These are phyloP conservation scores for Montipora capricornis DNA, from an alignment of 64 coral and sea anemone genomes.

Conservation along the genomic window DNA sequence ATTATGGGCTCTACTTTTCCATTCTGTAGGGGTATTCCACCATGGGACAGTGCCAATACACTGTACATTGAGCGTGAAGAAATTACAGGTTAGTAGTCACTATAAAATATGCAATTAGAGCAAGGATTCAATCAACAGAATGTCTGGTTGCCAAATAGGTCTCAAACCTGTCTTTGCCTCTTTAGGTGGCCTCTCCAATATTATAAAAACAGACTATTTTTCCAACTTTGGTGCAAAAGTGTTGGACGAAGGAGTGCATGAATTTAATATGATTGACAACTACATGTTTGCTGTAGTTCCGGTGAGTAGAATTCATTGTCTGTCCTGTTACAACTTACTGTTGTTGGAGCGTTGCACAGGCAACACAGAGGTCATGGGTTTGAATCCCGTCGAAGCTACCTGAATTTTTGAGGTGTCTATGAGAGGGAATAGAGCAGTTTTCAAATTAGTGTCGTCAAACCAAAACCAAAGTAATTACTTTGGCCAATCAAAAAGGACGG, in stretches of 20 bases:
- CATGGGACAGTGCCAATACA: constrained; percentile 81
- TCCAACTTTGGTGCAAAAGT: constrained; percentile 62
- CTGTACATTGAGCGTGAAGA: constrained; percentile 81
- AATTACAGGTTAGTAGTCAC: constrained; percentile 16
- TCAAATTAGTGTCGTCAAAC: too few relatives aligned
- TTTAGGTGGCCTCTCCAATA: constrained; percentile 75
- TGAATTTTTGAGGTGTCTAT: too few relatives aligned
- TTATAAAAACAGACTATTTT: constrained; percentile 83
- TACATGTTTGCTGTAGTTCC: constrained; percentile 79
- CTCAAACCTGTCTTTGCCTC: background rate
- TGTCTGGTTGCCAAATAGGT: too few relatives aligned
- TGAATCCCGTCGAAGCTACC: too few relatives aligned
- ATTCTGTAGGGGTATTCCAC: constrained; percentile 70
- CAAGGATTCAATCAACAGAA: too few relatives aligned
- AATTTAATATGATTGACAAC: constrained; percentile 78
- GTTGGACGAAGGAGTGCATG: constrained; percentile 52
- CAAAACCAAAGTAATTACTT: too few relatives aligned
- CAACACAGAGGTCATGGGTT: too few relatives aligned
- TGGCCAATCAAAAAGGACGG: too few relatives aligned
- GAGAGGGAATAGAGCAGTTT: too few relatives aligned
- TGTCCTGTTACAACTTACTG: too few relatives aligned
- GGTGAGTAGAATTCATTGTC: background rate
- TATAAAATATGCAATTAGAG: too few relatives aligned
- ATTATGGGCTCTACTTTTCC: background rate
- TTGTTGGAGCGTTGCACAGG: too few relatives aligned